Base-by-base conservation (phyloP, 2,797 vertebrate species). In the Champsocephalus esox region DNA sequence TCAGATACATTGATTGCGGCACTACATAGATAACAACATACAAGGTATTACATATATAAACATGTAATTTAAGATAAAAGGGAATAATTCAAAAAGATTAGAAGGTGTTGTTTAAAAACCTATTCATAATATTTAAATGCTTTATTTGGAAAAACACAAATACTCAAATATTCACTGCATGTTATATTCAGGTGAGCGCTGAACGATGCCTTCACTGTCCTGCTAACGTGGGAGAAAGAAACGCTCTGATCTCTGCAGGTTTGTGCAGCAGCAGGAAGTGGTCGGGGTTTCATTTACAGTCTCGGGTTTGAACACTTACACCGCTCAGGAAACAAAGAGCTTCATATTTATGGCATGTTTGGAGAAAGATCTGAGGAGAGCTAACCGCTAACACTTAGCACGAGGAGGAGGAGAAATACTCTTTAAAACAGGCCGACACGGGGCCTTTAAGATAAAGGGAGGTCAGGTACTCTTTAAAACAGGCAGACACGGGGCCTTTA, bases 221-320 rank as follows among this genome's bases (percentile, higher is more conserved):
- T 44, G 10, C 16, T 24, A 12, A 51, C 34, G 34, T 7, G 16
- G 14, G 16, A 48, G 16, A 16, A 48, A 8, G 3, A 48, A 48
- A 48, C 34, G 8, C 34, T 8, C 46, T 8, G 17, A 76, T 58
- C 54, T 61, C 16, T 79, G 79, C 87, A 76, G 65, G 10, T 8
- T 50, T 68, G 7, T 66, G 66, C 3, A 71, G 72, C 24, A 58
- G 21, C 32, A 73, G 89, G 91, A 91, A 89, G 90, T 81, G 90
- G 90, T 87, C 4, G 62, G 66, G 81, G 28, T 28, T 28, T 28
- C 28, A 28, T 28, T 28, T 28, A 28, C 28, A 28, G 28, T 28
- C 28, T 28, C 28, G 4, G 28, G 28, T 28, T 28, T 28, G 28
- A 28, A 75, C 77, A 57, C 32, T 28, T 4, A 75, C 77, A 60